Evolutionary conservation across 1,140 invertebrate genomes (phyloP).

Genomic region (Helicoverpa zea): DNA sequence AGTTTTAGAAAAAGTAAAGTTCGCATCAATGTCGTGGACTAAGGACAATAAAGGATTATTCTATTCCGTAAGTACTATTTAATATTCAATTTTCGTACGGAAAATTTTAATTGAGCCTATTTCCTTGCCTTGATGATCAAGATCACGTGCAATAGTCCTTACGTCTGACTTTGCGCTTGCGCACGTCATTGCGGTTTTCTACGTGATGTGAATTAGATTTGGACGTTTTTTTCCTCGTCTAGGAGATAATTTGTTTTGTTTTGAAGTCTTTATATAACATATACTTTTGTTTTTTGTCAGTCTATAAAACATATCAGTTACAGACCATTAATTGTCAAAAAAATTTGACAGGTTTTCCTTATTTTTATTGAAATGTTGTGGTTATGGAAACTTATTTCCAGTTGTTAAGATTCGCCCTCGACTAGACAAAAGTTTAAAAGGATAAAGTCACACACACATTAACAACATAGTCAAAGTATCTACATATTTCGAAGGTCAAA

Average conservation of each 20-base stretch:
- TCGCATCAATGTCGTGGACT: constrained; percentile 96
- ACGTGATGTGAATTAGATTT: neutral
- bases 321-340: no score
- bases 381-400: neutral
- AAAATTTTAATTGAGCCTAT: neutral
- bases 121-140: constrained; percentile 6
- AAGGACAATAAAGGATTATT: constrained; percentile 98
- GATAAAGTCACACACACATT: neutral
- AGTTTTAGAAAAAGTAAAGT: constrained; percentile 96
- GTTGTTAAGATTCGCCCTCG: no score
- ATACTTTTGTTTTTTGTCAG: no score
- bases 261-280: no score
- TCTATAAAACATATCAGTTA: no score
- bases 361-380: no score
- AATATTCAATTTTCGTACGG: neutral
- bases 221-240: neutral
- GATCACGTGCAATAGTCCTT: neutral
- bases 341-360: no score
- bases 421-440: neutral
- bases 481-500: no score
- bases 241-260: neutral
- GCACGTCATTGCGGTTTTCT: neutral
- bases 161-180: neutral
- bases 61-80: constrained; percentile 92
- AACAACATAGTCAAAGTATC: no score